These are phyloP conservation scores for Cheilosia vernalis DNA, from an alignment of 2,888 invertebrate species.

Conservation along the genomic window DNA sequence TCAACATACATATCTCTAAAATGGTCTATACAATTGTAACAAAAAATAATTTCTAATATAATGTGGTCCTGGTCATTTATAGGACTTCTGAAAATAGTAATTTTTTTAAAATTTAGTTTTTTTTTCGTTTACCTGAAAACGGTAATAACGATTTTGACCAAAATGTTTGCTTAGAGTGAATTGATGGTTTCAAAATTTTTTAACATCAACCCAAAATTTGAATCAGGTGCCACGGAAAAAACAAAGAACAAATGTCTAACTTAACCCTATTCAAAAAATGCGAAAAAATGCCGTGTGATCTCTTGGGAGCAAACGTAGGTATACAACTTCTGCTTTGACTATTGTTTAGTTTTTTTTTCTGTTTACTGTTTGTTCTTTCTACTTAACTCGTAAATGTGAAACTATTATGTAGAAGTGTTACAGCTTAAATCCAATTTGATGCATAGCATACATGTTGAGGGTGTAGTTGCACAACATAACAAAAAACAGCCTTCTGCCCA, in stretches of 20 bases:
- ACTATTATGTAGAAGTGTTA: slow-evolving; percentile 16
- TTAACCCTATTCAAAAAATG: slow-evolving; percentile 8
- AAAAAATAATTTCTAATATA: no score
- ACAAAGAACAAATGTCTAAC: background rate
- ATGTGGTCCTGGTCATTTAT: no score
- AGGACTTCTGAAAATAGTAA: no score
- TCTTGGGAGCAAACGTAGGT: background rate
- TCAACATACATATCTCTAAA: no score
- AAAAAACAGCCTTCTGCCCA: slow-evolving; percentile 10
- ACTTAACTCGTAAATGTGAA: slow-evolving; percentile 20
- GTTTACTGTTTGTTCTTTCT: background rate
- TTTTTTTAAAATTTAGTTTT: no score
- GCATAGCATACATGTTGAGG: slow-evolving; percentile 8
- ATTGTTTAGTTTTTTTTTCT: slow-evolving; percentile 11
- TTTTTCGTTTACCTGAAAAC: no score
- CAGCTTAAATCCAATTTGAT: slow-evolving; percentile 38
- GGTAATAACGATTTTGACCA: no score
- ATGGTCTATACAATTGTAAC: no score
- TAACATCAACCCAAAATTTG: slow-evolving; percentile 21
- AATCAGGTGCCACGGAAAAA: slow-evolving; percentile 9
- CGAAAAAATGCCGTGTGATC: background rate
- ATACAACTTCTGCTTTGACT: background rate
- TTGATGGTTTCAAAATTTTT: no score
- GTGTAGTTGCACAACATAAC: background rate
- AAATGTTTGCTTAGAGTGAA: no score